A percentile compares a stretch with the other conserved stretches of the same genome.
Evolutionary conservation across 2,113 vertebrate genomes (phyloP).

Genomic region (Actenoides lindsayi): DNA sequence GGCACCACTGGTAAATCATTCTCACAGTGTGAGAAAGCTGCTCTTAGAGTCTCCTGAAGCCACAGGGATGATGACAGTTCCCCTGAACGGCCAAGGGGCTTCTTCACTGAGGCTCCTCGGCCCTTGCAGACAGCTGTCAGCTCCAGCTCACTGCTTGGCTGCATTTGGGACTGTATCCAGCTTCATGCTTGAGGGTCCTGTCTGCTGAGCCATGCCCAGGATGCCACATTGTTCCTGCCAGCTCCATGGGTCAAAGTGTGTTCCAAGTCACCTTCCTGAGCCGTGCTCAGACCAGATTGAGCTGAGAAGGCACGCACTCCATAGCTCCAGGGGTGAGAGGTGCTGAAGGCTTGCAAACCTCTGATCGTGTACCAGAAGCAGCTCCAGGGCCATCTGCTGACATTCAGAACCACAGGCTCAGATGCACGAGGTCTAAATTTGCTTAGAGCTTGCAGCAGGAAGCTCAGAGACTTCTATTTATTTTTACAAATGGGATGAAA

Average conservation of each 20-base stretch:
- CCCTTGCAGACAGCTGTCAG: not conserved
- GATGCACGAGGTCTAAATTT: not conserved
- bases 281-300: not conserved
- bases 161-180: not conserved
- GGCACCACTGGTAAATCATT: not conserved
- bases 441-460: not conserved
- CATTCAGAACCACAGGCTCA: not conserved
- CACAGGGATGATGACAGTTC: not conserved
- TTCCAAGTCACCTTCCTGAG: not conserved
- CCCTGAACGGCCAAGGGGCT: not conserved
- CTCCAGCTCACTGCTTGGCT: slow-evolving; percentile 5
- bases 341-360: not conserved
- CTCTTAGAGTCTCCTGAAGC: not conserved
- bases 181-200: not conserved
- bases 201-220: not conserved
- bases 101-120: not conserved
- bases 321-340: not conserved
- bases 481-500: not conserved
- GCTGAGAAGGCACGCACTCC: not conserved
- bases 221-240: not conserved
- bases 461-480: not conserved
- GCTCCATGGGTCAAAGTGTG: accelerated
- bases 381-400: not conserved
- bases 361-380: not conserved
- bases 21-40: not conserved